phyloP scores from a whole-genome alignment of 2,888 invertebrate genomes.

The Leucoma salicis region DNA sequence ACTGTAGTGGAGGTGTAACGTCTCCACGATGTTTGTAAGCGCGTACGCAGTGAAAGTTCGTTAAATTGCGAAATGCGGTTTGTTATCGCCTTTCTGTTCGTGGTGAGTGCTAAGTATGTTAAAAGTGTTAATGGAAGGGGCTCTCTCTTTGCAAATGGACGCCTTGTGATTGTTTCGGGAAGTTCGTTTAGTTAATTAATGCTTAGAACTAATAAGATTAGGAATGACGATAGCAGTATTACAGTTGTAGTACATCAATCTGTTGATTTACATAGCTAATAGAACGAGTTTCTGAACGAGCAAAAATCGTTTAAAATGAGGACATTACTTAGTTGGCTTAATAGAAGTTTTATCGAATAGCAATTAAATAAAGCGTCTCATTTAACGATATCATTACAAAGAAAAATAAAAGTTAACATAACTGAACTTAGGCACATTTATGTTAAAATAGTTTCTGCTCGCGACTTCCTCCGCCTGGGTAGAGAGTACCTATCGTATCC shows the following conservation, averaged over 20 bases:
- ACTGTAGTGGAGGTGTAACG: constrained; percentile 57
- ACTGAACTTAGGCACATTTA: background rate
- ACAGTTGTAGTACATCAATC: constrained; percentile 11
- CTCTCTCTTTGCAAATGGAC: constrained; percentile 45
- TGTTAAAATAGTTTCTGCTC: background rate
- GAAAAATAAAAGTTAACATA: constrained; percentile 6
- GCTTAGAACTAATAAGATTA: constrained; percentile 18
- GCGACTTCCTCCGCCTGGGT: no score
- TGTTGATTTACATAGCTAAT: constrained; percentile 12
- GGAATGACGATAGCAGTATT: constrained; percentile 11
- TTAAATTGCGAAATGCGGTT: constrained; percentile 74
- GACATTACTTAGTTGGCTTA: constrained; percentile 23
- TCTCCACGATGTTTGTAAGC: constrained; percentile 60
- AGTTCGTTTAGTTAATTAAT: constrained; percentile 22
- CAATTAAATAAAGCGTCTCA: constrained; percentile 17
- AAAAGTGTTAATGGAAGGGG: constrained; percentile 63
- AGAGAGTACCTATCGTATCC: no score
- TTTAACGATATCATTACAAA: constrained; percentile 13
- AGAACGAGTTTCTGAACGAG: constrained; percentile 27
- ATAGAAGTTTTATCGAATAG: constrained; percentile 23
- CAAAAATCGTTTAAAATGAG: constrained; percentile 30
- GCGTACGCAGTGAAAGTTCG: constrained; percentile 75
- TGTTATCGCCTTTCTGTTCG: constrained; percentile 77
- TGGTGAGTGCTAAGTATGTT: constrained; percentile 77
- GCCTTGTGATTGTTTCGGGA: constrained; percentile 28